Evolutionary conservation across 2,888 invertebrate species (phyloP), one percentile per base, ranked within the genome.

Genomic region (Eristalis pertinax): DNA sequence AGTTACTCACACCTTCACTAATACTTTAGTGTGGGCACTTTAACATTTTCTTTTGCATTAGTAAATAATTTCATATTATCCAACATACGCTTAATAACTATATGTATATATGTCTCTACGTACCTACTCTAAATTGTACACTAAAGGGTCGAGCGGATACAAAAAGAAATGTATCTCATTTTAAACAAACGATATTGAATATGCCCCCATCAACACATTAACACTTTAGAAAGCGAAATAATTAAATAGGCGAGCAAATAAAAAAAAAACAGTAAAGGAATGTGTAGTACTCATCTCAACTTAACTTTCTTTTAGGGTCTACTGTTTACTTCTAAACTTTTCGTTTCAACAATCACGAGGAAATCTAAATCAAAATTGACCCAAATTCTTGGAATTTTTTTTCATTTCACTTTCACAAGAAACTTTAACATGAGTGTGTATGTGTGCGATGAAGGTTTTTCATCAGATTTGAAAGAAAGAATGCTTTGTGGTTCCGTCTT

Each of bases 321-420:
- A 77, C 50, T 76, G 68, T 77, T 68, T 68, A 77, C 32, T 41
- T 62, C 32, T 43, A 43, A 29, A 4, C 7, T 63, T 43, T 65
- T 58, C 32, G 41, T 76, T 43, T 50, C 32, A n/a, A 32, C 56
- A 19, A 38, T 60, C 35, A 22, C 60, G 73, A 60, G 65, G 56
- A 79, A 70, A 72, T 70, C 58, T 72, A 24, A 72, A 65, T 70
- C 70, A 78, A 78, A 70, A 72, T 72, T 78, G 78, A 79, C 72
- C 79, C 67, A 73, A 79, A 73, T 73, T 65, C 65, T 50, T 67
- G 32, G 62, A 73, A 60, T 79, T 56, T 26, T 67, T 65, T 38
- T 43, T 69, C 56, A n/a, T 73, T 73, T 74, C 38, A n/a, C 32
- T 19, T 32, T 32, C 32, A 77, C 24, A 68, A 68, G 50, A 50